Evolutionary conservation across 1,140 invertebrate genomes (phyloP).

Genomic region (Zaprionus ghesquierei): DNA sequence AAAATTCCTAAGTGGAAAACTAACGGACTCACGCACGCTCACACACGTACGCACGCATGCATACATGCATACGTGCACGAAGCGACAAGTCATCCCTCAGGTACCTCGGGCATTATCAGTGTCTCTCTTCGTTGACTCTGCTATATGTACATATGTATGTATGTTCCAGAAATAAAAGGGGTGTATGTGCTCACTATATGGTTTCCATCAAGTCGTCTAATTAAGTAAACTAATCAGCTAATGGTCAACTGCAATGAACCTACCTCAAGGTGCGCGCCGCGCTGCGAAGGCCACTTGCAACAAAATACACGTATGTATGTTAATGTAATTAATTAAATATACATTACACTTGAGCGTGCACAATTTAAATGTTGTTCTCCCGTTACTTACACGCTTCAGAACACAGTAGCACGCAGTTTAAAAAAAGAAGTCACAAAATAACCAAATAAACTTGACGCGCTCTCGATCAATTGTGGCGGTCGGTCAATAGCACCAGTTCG

Average conservation of each 20-base stretch:
- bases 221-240: not conserved
- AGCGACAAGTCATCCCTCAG: not conserved
- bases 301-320: not conserved
- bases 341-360: not conserved
- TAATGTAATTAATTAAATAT: not conserved
- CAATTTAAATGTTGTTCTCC: slow-evolving; percentile 6
- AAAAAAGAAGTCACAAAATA: not conserved
- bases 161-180: not conserved
- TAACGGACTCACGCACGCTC: not conserved
- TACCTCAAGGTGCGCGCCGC: slow-evolving; percentile 22
- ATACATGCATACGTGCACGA: not conserved
- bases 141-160: not conserved
- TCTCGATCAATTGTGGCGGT: not conserved
- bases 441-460: slow-evolving; percentile 12
- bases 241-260: slow-evolving; percentile 33
- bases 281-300: not conserved
- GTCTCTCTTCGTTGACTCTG: not conserved
- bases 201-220: not conserved
- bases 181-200: not conserved
- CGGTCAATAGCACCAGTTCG: not conserved
- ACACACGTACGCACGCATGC: not conserved
- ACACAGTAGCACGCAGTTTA: not conserved
- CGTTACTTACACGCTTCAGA: slow-evolving; percentile 26
- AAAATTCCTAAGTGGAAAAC: not conserved
- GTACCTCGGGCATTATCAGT: not conserved